Percentiles rank a stretch among this genome's conserved stretches.
Evolutionary conservation across 2,888 invertebrate species (phyloP).

Genomic region (Drosophila demipolita): DNA sequence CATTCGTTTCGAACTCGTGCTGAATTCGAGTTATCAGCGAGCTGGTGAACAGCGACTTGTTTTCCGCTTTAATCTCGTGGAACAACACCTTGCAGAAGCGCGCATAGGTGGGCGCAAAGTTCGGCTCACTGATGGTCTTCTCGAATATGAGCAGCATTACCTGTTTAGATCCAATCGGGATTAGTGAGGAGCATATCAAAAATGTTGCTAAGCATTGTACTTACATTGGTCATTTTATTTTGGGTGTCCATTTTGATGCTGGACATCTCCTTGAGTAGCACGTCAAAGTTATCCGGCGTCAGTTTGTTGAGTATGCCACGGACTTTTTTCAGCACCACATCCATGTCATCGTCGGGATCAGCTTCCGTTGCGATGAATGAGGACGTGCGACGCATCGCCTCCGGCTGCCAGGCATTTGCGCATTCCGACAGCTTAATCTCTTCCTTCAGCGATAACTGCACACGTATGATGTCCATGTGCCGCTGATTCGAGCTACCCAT

Average conservation of each 20-base stretch:
- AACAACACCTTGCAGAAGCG: conserved; percentile 83
- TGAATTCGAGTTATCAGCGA: conserved; percentile 80
- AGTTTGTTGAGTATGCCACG: conserved; percentile 83
- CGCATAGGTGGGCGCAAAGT: conserved; percentile 83
- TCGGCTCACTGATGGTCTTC: conserved; percentile 83
- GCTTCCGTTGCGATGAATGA: conserved; percentile 41
- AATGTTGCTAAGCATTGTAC: background rate
- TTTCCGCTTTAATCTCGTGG: conserved; percentile 80
- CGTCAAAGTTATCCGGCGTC: conserved; percentile 83
- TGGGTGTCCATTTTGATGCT: conserved; percentile 78
- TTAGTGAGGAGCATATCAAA: background rate
- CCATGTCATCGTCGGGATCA: conserved; percentile 69
- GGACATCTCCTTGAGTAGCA: conserved; percentile 81
- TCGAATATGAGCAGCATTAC: conserved; percentile 84
- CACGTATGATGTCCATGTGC: conserved; percentile 81
- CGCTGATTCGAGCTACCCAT: conserved; percentile 58
- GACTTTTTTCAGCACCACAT: conserved; percentile 81
- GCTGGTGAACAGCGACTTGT: conserved; percentile 72
- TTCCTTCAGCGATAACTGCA: conserved; percentile 82
- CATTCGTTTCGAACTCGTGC: conserved; percentile 82
- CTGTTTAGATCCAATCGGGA: conserved; percentile 40
- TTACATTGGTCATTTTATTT: conserved; percentile 82
- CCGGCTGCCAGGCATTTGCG: conserved; percentile 83
- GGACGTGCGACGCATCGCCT: conserved; percentile 68
- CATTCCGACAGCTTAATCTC: conserved; percentile 83